These are phyloP conservation scores for Hemichromis elongatus DNA, from an alignment of 2,113 vertebrate species.

Conservation along the genomic window DNA sequence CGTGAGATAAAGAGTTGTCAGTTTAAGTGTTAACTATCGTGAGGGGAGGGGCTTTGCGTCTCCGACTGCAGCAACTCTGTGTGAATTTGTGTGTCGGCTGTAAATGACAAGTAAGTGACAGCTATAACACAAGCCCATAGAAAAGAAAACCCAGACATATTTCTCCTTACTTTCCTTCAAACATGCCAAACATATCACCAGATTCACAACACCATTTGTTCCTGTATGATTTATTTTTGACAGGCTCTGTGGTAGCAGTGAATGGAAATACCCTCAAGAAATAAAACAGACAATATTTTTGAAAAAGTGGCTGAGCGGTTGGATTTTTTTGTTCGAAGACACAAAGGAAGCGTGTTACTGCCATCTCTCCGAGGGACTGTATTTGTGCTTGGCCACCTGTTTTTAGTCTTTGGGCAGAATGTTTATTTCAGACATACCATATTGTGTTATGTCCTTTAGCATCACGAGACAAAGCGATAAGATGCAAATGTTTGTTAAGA, in stretches of 20 bases:
- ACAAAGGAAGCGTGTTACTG: constrained; percentile 14
- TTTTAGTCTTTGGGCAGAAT: constrained; percentile 20
- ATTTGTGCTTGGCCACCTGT: constrained; percentile 43
- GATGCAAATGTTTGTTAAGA: background rate
- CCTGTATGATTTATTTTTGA: constrained; percentile 4
- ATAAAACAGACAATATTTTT: constrained; percentile 4
- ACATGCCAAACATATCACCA: background rate
- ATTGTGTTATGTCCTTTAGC: background rate
- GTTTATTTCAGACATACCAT: constrained; percentile 24
- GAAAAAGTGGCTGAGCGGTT: background rate
- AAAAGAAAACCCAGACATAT: accelerated
- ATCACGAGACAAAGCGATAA: background rate
- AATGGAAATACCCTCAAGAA: constrained; percentile 26
- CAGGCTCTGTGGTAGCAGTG: background rate
- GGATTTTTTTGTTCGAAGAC: constrained; percentile 20
- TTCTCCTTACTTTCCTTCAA: background rate
- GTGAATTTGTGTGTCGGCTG: background rate
- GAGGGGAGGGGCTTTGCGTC: background rate
- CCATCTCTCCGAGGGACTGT: constrained; percentile 18
- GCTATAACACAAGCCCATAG: background rate
- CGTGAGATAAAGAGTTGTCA: background rate
- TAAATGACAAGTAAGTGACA: background rate
- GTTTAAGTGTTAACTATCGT: background rate
- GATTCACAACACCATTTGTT: background rate
- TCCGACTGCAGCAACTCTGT: background rate